Evolutionary conservation across 2,888 invertebrate species (phyloP).

Genomic region (Drosophila gaucha): DNA sequence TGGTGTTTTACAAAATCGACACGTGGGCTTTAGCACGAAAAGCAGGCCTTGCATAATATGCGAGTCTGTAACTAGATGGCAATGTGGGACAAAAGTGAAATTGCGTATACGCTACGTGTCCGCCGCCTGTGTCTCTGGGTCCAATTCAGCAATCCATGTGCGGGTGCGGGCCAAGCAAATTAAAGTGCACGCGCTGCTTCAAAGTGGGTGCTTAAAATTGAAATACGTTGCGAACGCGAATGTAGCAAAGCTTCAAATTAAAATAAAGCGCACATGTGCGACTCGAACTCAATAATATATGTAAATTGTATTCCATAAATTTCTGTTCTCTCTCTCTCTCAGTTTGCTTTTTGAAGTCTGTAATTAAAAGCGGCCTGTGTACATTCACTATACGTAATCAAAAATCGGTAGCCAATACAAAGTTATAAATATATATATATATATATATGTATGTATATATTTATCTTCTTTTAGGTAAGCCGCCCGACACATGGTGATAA

Average conservation of each 20-base stretch:
- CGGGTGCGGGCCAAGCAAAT: constrained; percentile 36
- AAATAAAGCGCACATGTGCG: constrained; percentile 37
- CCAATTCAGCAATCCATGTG: constrained; percentile 18
- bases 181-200: constrained; percentile 51
- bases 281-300: constrained; percentile 36
- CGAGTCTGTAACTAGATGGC: background rate
- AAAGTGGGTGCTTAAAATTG: constrained; percentile 31
- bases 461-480: constrained; percentile 1
- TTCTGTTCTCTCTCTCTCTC: background rate
- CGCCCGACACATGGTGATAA: constrained; percentile 36
- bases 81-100: constrained; percentile 29
- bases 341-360: constrained; percentile 19
- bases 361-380: constrained; percentile 57
- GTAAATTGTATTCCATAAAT: constrained; percentile 45
- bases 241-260: constrained; percentile 29
- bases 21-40: constrained; percentile 43
- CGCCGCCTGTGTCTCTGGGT: background rate
- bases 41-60: constrained; percentile 31
- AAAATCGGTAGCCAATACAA: constrained; percentile 40
- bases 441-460: constrained; percentile 1
- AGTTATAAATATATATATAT: constrained; percentile 7
- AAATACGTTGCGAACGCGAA: background rate
- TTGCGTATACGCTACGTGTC: constrained; percentile 29
- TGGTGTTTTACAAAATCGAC: constrained; percentile 20
- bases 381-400: constrained; percentile 25